phyloP scores from a whole-genome alignment of 1,140 invertebrate genomes.

The Rhynchophorus ferrugineus region DNA sequence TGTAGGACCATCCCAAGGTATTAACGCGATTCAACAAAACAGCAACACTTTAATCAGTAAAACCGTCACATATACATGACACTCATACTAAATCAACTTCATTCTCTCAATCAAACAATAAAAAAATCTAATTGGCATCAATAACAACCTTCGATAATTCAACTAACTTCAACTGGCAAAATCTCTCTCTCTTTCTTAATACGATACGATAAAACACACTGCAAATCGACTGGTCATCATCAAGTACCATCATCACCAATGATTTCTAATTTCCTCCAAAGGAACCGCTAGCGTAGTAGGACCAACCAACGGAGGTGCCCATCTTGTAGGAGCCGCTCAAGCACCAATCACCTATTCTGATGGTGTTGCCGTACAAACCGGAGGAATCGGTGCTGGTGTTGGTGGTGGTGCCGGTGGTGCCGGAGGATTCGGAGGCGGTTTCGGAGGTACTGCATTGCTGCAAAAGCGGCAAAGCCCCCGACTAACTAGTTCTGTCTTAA shows the following conservation, averaged over 20 bases:
- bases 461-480: too few species aligned
- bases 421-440: conserved; percentile 9
- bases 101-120: background rate
- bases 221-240: background rate
- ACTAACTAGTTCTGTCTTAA: conserved; percentile 1
- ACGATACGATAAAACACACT: background rate
- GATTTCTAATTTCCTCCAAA: conserved; percentile 7
- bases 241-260: too few species aligned
- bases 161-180: too few species aligned
- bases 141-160: too few species aligned
- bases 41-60: too few species aligned
- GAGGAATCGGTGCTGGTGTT: conserved; percentile 13
- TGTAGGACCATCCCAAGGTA: conserved; percentile 22
- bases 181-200: too few species aligned
- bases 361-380: conserved; percentile 15
- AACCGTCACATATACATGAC: background rate
- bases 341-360: conserved; percentile 21
- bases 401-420: conserved; percentile 9
- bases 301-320: conserved; percentile 22
- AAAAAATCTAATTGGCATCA: too few species aligned
- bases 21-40: too few species aligned
- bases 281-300: conserved; percentile 23
- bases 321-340: conserved; percentile 22
- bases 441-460: background rate
- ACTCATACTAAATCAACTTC: background rate